Percentiles rank a stretch among this genome's conserved stretches.
These are phyloP conservation scores for Drosophila putrida DNA, from an alignment of 2,888 invertebrate species.

Conservation along the genomic window DNA sequence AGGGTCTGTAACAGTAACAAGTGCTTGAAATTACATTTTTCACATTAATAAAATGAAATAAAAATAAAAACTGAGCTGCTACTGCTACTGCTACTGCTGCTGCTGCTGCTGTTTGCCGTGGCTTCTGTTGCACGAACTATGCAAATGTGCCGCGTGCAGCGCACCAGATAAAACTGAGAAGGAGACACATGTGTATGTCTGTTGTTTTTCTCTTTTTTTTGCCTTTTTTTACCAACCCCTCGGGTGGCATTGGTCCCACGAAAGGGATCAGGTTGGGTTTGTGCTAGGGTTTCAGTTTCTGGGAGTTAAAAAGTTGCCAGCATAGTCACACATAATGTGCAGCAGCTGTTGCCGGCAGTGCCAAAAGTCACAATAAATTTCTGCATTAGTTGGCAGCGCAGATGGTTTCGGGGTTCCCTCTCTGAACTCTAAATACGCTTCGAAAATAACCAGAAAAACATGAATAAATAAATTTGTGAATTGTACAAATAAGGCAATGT, in stretches of 20 bases:
- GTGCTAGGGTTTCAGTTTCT: not conserved
- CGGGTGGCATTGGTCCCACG: slow-evolving; percentile 5
- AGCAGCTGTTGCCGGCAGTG: slow-evolving; percentile 77
- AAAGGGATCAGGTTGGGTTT: slow-evolving; percentile 13
- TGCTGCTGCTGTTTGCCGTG: slow-evolving; percentile 28
- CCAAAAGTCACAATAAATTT: slow-evolving; percentile 81
- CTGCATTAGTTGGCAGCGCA: slow-evolving; percentile 63
- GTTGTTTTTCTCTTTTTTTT: slow-evolving; percentile 6
- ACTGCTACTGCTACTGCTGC: slow-evolving; percentile 32
- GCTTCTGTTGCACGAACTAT: slow-evolving; percentile 60
- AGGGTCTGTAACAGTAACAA: slow-evolving; percentile 43
- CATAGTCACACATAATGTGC: slow-evolving; percentile 68
- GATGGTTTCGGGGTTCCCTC: slow-evolving; percentile 20
- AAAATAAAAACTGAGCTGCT: slow-evolving; percentile 45
- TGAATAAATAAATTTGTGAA: slow-evolving; percentile 56
- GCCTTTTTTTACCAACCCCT: slow-evolving; percentile 6
- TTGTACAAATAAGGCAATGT: slow-evolving; percentile 43
- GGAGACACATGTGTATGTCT: slow-evolving; percentile 45
- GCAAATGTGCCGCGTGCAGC: slow-evolving; percentile 76
- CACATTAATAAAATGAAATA: slow-evolving; percentile 73
- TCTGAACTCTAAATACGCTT: slow-evolving; percentile 27
- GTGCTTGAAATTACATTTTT: slow-evolving; percentile 75
- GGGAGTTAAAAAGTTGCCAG: slow-evolving; percentile 33
- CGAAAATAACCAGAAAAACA: slow-evolving; percentile 28
- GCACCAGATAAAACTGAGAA: slow-evolving; percentile 70